Evolutionary conservation across 2,797 vertebrate species (phyloP), one percentile per base, ranked within the genome.

Genomic region (Mormyrops attenuatus): DNA sequence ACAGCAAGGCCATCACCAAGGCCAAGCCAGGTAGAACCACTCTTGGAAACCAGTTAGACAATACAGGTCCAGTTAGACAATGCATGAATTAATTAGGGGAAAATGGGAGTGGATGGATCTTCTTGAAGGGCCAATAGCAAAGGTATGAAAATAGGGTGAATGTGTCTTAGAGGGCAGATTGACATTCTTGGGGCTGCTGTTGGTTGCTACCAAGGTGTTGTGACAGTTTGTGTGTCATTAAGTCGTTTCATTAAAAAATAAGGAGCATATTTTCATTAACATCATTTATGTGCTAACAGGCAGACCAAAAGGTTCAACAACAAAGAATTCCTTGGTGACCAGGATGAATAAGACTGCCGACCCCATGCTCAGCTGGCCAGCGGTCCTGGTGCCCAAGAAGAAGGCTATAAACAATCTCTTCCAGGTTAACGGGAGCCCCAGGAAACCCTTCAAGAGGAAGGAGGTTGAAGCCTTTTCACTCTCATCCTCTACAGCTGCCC

Each of bases 351-450:
- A 95, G 92, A 92, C 94, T 86, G 94, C 93, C 92, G 91, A 94
- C 15, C 96, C 97, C 22, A 92, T 97, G 93, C 93, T 97, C 90
- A 96, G 95, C 93, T 98, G 98, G 97, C 96, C 98, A 0, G 91
- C 95, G 0, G 90, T 95, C 60, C 91, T 95, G 0, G 96, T 96
- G 94, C 96, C 94, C 77, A 97, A 95, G 94, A 96, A 97, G 92
- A 98, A 96, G 92, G 96, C 96, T 0, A 95, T 95, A 0, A 94
- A 96, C 90, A 98, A 97, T 95, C 97, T 98, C 92, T 99, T 99
- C 94, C 98, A 98, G 91, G 96, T 98, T 90, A 98, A 98, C 0
- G 97, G 98, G 90, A 95, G 96, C 2, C 34, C 96, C 90, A 97
- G 95, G 89, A 98, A 97, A 93, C 96, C 97, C 91, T 93, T 95